Evolutionary conservation across 2,888 invertebrate species (phyloP).

Genomic region (Ypsolopha sequella): DNA sequence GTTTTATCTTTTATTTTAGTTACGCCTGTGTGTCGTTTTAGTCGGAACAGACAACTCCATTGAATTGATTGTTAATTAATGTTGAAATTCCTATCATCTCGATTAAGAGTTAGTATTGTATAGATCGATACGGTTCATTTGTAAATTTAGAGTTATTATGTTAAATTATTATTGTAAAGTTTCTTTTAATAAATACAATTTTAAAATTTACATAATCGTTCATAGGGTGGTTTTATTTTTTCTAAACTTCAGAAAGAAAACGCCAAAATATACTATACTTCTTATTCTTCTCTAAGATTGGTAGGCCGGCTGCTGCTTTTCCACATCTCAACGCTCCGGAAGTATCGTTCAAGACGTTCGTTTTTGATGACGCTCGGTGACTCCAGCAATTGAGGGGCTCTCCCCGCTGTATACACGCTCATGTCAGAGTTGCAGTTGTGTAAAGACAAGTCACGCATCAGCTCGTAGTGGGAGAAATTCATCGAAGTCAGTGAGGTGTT

Average conservation of each 20-base stretch:
- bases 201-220: constrained; percentile 69
- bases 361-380: constrained; percentile 24
- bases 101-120: constrained; percentile 70
- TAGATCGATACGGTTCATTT: constrained; percentile 65
- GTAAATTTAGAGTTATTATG: constrained; percentile 66
- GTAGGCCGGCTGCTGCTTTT: constrained; percentile 8
- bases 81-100: constrained; percentile 66
- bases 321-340: constrained; percentile 54
- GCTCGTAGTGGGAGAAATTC: constrained; percentile 57
- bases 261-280: no score
- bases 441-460: constrained; percentile 47
- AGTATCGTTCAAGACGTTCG: constrained; percentile 52
- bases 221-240: constrained; percentile 46
- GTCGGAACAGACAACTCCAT: constrained; percentile 43
- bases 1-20: no score
- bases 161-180: constrained; percentile 58
- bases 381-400: no score
- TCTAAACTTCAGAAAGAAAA: no score
- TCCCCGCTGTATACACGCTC: constrained; percentile 30
- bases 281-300: no score
- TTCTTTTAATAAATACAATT: constrained; percentile 68
- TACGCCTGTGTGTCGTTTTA: constrained; percentile 27
- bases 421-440: constrained; percentile 47
- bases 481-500: constrained; percentile 47
- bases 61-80: constrained; percentile 67